Evolutionary conservation across 2,113 vertebrate species (phyloP).

Genomic region (Conger conger): DNA sequence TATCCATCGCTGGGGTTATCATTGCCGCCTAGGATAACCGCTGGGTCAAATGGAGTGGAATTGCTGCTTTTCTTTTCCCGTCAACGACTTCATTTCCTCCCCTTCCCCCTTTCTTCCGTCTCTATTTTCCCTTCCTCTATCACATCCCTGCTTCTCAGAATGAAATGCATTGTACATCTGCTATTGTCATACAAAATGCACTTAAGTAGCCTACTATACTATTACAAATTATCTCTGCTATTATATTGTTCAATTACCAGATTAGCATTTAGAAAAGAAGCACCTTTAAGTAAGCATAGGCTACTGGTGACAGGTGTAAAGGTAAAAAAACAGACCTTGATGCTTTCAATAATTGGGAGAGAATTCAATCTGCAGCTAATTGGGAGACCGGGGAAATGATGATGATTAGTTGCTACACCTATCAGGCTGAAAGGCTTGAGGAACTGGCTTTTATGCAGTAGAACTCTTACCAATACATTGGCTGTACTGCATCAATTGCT

Average conservation of each 20-base stretch:
- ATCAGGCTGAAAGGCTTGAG: not conserved
- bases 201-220: not conserved
- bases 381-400: constrained; percentile 4
- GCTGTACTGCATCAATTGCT: constrained; percentile 10
- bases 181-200: not conserved
- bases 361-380: constrained; percentile 9
- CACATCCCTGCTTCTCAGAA: not conserved
- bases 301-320: constrained; percentile 22
- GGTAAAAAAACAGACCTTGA: not conserved
- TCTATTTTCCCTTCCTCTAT: not conserved
- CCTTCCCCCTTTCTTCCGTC: not conserved
- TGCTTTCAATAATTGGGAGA: constrained; percentile 10
- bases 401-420: constrained; percentile 24
- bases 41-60: not conserved
- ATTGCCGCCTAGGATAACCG: not conserved
- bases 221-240: not conserved
- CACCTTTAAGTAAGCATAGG: not conserved
- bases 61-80: not conserved
- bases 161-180: not conserved
- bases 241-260: not conserved
- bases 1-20: not conserved
- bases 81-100: not conserved
- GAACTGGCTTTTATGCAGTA: not conserved
- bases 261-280: not conserved
- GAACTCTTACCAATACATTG: not conserved